A percentile compares a stretch with the other conserved stretches of the same genome.
These are phyloP conservation scores for Pogonus chalceus DNA, from an alignment of 1,140 invertebrate species.

Conservation along the genomic window DNA sequence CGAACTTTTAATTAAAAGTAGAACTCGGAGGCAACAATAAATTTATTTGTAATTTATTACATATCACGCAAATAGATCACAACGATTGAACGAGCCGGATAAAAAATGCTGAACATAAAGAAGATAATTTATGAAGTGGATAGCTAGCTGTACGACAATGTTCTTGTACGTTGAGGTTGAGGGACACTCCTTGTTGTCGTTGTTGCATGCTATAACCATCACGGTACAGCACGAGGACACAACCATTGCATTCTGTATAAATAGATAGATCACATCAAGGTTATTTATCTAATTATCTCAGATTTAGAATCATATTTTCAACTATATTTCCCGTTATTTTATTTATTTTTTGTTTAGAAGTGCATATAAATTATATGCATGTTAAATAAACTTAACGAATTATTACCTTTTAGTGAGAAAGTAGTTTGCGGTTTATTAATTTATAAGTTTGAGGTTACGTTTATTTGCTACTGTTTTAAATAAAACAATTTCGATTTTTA, in stretches of 20 bases:
- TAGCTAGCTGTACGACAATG: neutral
- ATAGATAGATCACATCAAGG: too few species aligned
- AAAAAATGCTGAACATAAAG: slow-evolving; percentile 1
- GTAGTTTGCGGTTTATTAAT: too few species aligned
- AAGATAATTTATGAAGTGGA: slow-evolving; percentile 7
- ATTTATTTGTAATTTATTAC: neutral
- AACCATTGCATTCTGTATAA: neutral
- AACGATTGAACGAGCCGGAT: neutral
- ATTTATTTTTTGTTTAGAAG: too few species aligned
- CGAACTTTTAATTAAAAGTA: slow-evolving; percentile 1
- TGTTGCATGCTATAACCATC: neutral
- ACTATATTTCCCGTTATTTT: too few species aligned
- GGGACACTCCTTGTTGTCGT: slow-evolving; percentile 2
- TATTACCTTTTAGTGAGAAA: too few species aligned
- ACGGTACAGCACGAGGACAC: neutral
- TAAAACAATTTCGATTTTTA: too few species aligned
- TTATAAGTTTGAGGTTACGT: too few species aligned
- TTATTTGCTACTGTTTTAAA: too few species aligned
- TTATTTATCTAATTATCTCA: too few species aligned
- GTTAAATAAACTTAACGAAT: too few species aligned
- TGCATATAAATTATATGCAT: too few species aligned
- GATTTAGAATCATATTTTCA: too few species aligned
- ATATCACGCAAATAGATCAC: slow-evolving; percentile 1
- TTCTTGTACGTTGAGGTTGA: neutral
- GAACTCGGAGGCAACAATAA: slow-evolving; percentile 4